Percentiles rank a stretch among this genome's conserved stretches.
Evolutionary conservation across 2,797 vertebrate genomes (phyloP).

Genomic region (Pantherophis alleghaniensis): DNA sequence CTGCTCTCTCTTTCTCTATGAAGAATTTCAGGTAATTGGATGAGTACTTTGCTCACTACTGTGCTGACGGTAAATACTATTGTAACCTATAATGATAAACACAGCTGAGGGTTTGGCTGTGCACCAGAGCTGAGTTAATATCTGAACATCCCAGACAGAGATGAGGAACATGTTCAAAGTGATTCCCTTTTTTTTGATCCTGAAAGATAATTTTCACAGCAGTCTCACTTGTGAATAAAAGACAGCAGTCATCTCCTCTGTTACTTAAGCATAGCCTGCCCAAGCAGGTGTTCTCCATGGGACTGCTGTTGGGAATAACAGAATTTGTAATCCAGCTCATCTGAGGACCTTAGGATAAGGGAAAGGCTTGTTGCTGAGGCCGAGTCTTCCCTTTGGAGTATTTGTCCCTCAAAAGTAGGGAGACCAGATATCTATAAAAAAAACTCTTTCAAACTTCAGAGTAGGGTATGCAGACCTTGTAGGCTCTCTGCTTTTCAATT

Average conservation of each 20-base stretch:
- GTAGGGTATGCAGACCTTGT: rapidly evolving
- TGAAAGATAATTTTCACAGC: neutral
- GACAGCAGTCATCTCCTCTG: neutral
- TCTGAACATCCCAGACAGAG: neutral
- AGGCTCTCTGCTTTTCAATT: neutral
- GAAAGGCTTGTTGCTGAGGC: neutral
- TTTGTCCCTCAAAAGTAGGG: neutral
- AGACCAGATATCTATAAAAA: neutral
- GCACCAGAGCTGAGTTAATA: constrained; percentile 3
- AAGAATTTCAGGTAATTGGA: neutral
- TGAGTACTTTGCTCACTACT: neutral
- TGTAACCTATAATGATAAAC: neutral
- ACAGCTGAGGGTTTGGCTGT: neutral
- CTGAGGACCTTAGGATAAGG: neutral
- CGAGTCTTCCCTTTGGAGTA: neutral
- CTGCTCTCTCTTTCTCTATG: neutral
- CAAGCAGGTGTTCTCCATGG: neutral
- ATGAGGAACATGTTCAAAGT: neutral
- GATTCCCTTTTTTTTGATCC: neutral
- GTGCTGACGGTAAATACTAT: neutral
- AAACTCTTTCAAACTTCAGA: rapidly evolving
- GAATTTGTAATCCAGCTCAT: neutral
- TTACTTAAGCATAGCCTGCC: neutral
- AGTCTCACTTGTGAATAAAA: neutral
- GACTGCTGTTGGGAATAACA: neutral